Conservation (phyloP, 2,113 vertebrate genomes). For the Salvator merianae region DNA sequence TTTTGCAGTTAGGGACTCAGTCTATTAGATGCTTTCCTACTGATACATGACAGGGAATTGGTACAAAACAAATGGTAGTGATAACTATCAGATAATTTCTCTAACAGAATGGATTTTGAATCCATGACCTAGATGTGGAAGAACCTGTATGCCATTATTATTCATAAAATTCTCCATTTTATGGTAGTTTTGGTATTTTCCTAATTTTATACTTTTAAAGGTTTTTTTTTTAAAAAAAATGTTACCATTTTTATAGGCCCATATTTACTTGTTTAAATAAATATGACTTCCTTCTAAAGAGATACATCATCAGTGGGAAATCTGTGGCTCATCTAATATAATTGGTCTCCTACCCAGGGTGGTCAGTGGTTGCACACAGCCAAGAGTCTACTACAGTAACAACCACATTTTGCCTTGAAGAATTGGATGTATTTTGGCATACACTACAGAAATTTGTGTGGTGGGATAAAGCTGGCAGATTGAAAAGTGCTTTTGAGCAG, state of each 20-base stretch:
- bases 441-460: no score
- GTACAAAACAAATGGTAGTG: constrained; percentile 53
- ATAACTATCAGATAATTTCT: constrained; percentile 35
- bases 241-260: not conserved
- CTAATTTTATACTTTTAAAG: not conserved
- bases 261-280: not conserved
- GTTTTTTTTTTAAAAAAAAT: not conserved
- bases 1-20: constrained; percentile 42
- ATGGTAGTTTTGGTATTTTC: not conserved
- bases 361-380: no score
- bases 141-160: constrained; percentile 25
- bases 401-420: no score
- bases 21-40: constrained; percentile 57
- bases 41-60: constrained; percentile 53
- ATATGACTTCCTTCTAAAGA: not conserved
- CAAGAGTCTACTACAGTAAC: no score
- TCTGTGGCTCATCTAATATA: no score
- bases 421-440: no score
- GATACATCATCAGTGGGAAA: no score
- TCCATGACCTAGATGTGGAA: constrained; percentile 31
- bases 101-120: constrained; percentile 42
- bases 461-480: no score
- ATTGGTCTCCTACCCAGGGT: no score
- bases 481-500: no score
- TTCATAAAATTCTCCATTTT: not conserved